These are phyloP conservation scores for Himantopus leucocephalus DNA, from an alignment of 2,113 vertebrate species.

Conservation along the genomic window DNA sequence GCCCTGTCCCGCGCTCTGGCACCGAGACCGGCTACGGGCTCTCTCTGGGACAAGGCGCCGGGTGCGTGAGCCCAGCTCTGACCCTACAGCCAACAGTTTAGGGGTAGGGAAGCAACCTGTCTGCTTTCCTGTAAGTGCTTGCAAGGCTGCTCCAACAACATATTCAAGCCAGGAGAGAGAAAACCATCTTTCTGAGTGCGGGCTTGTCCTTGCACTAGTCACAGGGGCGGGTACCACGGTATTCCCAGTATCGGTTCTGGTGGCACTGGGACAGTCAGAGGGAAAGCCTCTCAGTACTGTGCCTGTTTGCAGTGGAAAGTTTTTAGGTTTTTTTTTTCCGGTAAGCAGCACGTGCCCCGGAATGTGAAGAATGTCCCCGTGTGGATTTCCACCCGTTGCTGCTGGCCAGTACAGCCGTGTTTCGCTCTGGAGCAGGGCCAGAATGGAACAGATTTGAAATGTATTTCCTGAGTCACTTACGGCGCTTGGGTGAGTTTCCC, in stretches of 20 bases:
- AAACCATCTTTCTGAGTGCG: background rate
- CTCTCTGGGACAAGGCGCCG: background rate
- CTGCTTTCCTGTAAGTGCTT: background rate
- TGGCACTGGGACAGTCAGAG: background rate
- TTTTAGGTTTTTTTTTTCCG: background rate
- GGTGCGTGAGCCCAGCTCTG: background rate
- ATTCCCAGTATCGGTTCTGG: background rate
- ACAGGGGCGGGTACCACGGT: background rate
- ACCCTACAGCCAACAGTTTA: accelerated
- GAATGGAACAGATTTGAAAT: background rate
- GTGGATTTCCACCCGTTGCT: conserved; percentile 26
- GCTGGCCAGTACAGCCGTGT: background rate
- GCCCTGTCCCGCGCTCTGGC: background rate
- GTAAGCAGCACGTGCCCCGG: background rate
- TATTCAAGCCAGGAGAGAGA: background rate
- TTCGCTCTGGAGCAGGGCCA: background rate
- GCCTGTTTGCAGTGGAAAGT: conserved; percentile 21
- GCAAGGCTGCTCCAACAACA: background rate
- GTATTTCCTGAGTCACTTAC: background rate
- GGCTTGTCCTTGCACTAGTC: background rate
- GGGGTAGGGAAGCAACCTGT: background rate
- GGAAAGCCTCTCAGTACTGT: background rate
- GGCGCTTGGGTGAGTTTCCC: background rate
- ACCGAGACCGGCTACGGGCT: accelerated
- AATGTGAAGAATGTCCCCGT: conserved; percentile 37